Conservation (phyloP, 2,113 vertebrate species). For the Misgurnus mizolepis region DNA sequence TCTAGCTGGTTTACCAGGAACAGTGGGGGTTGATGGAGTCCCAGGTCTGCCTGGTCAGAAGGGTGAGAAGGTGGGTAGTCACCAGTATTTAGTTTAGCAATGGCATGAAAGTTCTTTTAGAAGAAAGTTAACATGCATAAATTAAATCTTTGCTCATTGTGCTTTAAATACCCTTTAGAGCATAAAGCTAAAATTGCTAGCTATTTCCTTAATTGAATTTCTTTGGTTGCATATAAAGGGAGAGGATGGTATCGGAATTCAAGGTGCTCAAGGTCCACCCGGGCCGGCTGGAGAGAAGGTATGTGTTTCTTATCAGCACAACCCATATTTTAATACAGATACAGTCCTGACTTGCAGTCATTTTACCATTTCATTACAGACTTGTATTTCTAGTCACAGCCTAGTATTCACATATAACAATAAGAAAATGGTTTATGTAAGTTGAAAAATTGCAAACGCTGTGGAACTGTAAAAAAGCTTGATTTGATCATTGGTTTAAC, state of each 20-base stretch:
- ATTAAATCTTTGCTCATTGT: conserved; percentile 12
- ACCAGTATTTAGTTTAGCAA: background rate
- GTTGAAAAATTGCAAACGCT: too few species aligned
- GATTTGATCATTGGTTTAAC: too few species aligned
- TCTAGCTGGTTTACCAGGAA: conserved; percentile 78
- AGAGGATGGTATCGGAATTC: conserved; percentile 74
- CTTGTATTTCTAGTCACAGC: too few species aligned
- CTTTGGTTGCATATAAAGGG: conserved; percentile 68
- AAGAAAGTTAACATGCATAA: conserved; percentile 7
- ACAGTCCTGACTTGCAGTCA: background rate
- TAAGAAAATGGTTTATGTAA: too few species aligned
- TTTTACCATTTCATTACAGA: background rate
- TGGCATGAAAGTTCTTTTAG: conserved; percentile 5
- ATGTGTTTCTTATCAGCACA: background rate
- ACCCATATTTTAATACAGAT: background rate
- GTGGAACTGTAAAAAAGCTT: too few species aligned
- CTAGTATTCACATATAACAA: too few species aligned
- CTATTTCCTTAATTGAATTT: conserved; percentile 8
- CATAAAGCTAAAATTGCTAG: conserved; percentile 7
- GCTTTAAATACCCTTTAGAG: background rate
- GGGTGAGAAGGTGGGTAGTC: conserved; percentile 77
- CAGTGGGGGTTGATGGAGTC: conserved; percentile 78
- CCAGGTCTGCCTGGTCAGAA: conserved; percentile 76
- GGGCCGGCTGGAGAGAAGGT: conserved; percentile 81
- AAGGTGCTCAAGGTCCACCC: conserved; percentile 72